These are phyloP conservation scores for Catotricha subobsoleta DNA, from an alignment of 2,888 invertebrate species.

Conservation along the genomic window DNA sequence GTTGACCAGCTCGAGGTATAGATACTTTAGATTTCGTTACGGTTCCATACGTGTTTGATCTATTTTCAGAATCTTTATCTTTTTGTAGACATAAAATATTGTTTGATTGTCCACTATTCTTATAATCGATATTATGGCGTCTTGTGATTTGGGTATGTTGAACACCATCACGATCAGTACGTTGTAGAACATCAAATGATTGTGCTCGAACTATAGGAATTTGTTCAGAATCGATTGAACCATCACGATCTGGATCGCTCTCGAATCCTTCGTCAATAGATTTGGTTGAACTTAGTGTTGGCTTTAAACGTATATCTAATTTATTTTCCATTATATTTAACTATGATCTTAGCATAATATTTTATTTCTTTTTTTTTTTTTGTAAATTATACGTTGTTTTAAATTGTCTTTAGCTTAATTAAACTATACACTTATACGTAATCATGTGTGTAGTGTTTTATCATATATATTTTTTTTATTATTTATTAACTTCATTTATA, in stretches of 20 bases:
- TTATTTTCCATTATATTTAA: slow-evolving; percentile 10
- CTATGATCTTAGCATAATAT: background rate
- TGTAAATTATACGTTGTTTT: too few relatives aligned
- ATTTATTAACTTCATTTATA: too few relatives aligned
- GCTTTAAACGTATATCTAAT: slow-evolving; percentile 31
- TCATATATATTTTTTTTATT: too few relatives aligned
- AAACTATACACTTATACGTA: too few relatives aligned
- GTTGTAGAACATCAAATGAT: slow-evolving; percentile 16
- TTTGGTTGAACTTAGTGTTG: slow-evolving; percentile 30
- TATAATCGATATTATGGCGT: slow-evolving; percentile 13
- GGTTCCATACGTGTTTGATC: slow-evolving; percentile 4
- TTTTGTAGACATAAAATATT: slow-evolving; percentile 9
- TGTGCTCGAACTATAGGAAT: slow-evolving; percentile 5
- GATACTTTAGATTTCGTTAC: slow-evolving; percentile 11
- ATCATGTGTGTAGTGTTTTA: too few relatives aligned
- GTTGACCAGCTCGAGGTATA: slow-evolving; percentile 13
- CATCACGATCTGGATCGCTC: slow-evolving; percentile 30
- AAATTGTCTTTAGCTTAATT: too few relatives aligned
- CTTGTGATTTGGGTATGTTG: slow-evolving; percentile 24
- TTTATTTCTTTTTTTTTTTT: background rate
- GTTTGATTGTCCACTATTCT: background rate
- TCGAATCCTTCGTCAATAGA: slow-evolving; percentile 31
- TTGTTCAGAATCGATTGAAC: slow-evolving; percentile 17
- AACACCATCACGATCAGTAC: slow-evolving; percentile 17
- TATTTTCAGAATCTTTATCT: slow-evolving; percentile 11